Evolutionary conservation across 2,113 vertebrate species (phyloP).

Genomic region (Heteronetta atricapilla): DNA sequence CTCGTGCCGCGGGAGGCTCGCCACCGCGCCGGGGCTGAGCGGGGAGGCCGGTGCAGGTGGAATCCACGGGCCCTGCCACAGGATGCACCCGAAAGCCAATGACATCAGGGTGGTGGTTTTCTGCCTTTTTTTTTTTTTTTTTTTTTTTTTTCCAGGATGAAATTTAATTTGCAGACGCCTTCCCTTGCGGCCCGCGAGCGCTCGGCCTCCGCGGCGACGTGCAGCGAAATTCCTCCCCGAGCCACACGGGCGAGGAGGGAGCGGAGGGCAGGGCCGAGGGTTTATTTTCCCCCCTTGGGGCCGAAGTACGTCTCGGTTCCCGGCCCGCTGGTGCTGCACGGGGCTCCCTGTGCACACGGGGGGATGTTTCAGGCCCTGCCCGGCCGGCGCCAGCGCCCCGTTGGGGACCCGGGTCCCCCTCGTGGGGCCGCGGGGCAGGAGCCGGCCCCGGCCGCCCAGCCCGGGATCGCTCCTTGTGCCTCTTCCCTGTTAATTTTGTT

Average conservation of each 20-base stretch:
- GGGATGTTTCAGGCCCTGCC: not conserved
- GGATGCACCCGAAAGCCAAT: not conserved
- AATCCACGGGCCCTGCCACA: not conserved
- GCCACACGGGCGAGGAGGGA: not conserved
- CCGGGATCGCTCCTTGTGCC: slow-evolving; percentile 65
- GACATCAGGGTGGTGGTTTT: not conserved
- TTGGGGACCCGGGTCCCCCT: not conserved
- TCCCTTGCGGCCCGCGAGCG: not conserved
- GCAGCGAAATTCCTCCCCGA: not conserved
- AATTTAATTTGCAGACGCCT: slow-evolving; percentile 30
- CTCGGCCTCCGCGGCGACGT: not conserved
- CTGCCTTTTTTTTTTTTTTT: not conserved
- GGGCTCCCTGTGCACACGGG: not conserved
- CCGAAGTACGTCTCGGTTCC: not conserved
- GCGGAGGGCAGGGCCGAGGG: not conserved
- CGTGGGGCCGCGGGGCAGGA: not conserved
- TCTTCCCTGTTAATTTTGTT: slow-evolving; percentile 74
- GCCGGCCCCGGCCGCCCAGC: not conserved
- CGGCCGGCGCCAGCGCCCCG: slow-evolving; percentile 29
- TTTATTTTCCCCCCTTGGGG: not conserved
- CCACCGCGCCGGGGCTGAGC: not conserved
- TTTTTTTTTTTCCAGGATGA: slow-evolving; percentile 2
- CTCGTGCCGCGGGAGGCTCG: not conserved
- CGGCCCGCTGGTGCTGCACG: not conserved
- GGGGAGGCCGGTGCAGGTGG: not conserved